These are phyloP conservation scores for Ictalurus punctatus DNA, from an alignment of 2,113 vertebrate genomes.

Conservation along the genomic window DNA sequence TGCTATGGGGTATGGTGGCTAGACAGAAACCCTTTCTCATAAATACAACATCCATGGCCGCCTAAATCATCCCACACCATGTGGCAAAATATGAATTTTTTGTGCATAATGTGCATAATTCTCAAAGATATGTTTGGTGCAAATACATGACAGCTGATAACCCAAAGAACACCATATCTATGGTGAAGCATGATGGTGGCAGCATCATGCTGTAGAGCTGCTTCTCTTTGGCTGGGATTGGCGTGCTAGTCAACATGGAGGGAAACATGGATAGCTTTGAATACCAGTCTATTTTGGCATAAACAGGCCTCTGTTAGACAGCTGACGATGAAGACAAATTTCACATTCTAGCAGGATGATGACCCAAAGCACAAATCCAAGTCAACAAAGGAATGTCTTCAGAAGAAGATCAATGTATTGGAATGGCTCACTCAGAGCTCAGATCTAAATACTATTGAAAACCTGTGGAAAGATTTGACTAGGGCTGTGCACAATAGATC, in stretches of 20 bases:
- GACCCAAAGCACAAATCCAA: not conserved
- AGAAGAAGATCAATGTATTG: not conserved
- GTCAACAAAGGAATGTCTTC: not conserved
- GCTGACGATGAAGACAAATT: not conserved
- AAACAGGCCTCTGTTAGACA: not conserved
- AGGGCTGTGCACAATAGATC: not conserved
- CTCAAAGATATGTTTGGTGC: not conserved
- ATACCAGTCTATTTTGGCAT: not conserved
- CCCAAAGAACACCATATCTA: not conserved
- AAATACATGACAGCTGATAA: not conserved
- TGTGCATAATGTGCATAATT: not conserved
- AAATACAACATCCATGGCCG: not conserved
- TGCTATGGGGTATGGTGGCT: not conserved
- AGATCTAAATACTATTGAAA: not conserved
- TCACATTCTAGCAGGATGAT: not conserved
- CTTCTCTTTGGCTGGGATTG: not conserved
- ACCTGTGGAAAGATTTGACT: not conserved
- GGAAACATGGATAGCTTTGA: not conserved
- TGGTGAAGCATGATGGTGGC: not conserved
- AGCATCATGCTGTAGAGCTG: not conserved
- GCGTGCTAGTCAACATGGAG: not conserved
- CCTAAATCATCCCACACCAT: not conserved
- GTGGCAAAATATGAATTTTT: not conserved
- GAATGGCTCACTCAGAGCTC: not conserved
- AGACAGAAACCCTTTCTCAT: not conserved